Evolutionary conservation across 2,888 invertebrate genomes (phyloP).

Genomic region (Physocephala rufipes): DNA sequence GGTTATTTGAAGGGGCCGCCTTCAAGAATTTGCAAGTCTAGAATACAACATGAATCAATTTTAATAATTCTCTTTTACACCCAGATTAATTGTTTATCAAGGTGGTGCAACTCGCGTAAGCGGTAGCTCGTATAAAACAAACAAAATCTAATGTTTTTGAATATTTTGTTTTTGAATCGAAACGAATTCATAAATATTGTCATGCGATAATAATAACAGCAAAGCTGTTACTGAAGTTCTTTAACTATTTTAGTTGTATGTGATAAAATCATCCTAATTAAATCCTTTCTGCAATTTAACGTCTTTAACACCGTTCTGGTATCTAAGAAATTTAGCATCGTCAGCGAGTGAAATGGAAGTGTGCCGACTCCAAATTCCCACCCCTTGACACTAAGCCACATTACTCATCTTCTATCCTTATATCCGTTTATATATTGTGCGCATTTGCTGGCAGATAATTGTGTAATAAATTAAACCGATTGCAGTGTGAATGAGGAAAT

Average conservation of each 20-base stretch:
- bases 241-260: background rate
- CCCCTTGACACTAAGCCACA: background rate
- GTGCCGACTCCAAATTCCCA: constrained; percentile 15
- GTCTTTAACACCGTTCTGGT: too few relatives aligned
- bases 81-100: constrained; percentile 63
- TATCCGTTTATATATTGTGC: constrained; percentile 11
- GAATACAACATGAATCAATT: constrained; percentile 65
- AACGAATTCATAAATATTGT: too few relatives aligned
- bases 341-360: constrained; percentile 25
- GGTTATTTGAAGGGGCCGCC: too few relatives aligned
- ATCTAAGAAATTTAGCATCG: constrained; percentile 26
- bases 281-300: constrained; percentile 33
- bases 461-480: constrained; percentile 52
- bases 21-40: constrained; percentile 1
- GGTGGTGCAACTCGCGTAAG: too few relatives aligned
- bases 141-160: constrained; percentile 31
- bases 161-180: too few relatives aligned
- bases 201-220: background rate
- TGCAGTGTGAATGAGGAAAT: background rate
- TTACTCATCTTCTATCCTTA: background rate
- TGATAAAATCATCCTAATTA: constrained; percentile 10
- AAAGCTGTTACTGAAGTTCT: background rate
- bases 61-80: constrained; percentile 63
- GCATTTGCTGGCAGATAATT: constrained; percentile 47
- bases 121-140: constrained; percentile 27